These are phyloP conservation scores for Orycteropus afer DNA, from an alignment of 2,113 vertebrate genomes.

Conservation along the genomic window DNA sequence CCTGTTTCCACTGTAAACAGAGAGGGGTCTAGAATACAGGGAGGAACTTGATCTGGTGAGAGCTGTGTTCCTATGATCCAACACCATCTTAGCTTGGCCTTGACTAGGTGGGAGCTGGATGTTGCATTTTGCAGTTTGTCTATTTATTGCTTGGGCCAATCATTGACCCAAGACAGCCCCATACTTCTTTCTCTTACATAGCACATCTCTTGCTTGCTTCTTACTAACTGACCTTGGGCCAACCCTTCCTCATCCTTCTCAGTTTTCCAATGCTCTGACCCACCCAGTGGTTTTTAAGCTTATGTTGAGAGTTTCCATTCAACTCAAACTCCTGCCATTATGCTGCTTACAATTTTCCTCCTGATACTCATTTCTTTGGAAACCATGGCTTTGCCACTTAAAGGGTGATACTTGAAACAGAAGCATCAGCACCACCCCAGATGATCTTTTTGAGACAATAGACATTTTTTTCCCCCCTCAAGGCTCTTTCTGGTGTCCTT, in stretches of 20 bases:
- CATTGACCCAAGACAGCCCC: not conserved
- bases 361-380: not conserved
- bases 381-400: not conserved
- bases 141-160: not conserved
- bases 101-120: not conserved
- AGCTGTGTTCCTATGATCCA: not conserved
- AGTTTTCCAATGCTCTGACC: not conserved
- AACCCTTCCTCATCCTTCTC: not conserved
- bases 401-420: no score
- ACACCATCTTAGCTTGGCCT: not conserved
- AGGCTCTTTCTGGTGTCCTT: not conserved
- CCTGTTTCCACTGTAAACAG: not conserved
- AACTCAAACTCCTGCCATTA: not conserved
- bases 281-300: not conserved
- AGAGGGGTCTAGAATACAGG: not conserved
- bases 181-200: not conserved
- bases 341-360: not conserved
- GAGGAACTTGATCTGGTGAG: not conserved
- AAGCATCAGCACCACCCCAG: not conserved
- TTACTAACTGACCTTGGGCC: not conserved
- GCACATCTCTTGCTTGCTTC: not conserved
- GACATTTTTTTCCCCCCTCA: no score
- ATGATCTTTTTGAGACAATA: not conserved
- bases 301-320: not conserved
- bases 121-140: not conserved